Evolutionary conservation across 2,113 vertebrate species (phyloP), one percentile per base, ranked within the genome.

Genomic region (Sinocyclocheilus maitianheensis): DNA sequence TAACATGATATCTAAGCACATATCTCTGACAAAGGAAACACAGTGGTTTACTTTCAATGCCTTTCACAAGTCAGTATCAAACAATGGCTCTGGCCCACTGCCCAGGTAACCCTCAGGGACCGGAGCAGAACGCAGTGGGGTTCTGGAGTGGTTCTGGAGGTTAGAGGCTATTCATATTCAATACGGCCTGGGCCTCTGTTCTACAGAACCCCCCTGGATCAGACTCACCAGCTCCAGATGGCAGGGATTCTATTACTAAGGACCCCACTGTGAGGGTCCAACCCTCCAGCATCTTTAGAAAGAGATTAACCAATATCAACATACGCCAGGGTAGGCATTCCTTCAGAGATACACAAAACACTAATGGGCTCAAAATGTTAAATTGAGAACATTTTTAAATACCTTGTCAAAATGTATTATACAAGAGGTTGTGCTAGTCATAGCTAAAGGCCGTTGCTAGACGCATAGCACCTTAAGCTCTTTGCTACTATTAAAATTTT

Each of bases 221-320:
- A 90, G 87, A 53, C 63, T 86, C 72, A 51, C 58, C 48, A 43
- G 91, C 91, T 92, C 90, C 94, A 94, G 93, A 93, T 94, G 93
- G 93, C 90, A 90, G 91, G 91, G 91, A 89, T 90, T 94, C 91
- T 92, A 93, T 93, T 93, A 93, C 78, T 83, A 88, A 63, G 83
- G 91, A 92, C 90, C 92, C 92, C 88, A 91, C 92, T 92, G 92
- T 81, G 91, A 93, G 89, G 91, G 90, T 91, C 91, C 85, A 88
- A 89, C 91, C 90, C 80, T 82, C 40, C 34, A 63, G 84, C 87
- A 80, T 80, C 69, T 76, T 85, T 74, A 84, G 87, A 58, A 86
- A n/a, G 87, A 85, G 72, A 86, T 88, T 84, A 89, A 89, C 90
- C 88, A 90, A 88, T 85, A 88, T 90, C 88, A 10, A 81, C 89